Percentiles rank a stretch among this genome's conserved stretches.
These are phyloP conservation scores for Gavia stellata DNA, from an alignment of 2,113 vertebrate species.

Conservation along the genomic window DNA sequence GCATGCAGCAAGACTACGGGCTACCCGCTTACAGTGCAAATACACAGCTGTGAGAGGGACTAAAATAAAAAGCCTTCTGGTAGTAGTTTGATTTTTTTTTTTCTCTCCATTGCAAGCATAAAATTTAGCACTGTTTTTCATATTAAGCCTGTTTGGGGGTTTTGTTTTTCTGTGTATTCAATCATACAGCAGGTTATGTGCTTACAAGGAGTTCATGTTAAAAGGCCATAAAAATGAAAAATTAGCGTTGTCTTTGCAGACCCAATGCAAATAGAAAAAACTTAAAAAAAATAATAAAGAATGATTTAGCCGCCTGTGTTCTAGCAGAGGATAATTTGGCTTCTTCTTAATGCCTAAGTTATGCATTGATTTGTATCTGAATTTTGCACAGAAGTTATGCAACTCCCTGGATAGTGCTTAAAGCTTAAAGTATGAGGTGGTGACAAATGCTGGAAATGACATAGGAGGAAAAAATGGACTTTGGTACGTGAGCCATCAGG, in stretches of 20 bases:
- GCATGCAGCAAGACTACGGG: neutral
- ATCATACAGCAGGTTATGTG: constrained; percentile 1
- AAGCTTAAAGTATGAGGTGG: constrained; percentile 55
- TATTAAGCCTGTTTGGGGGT: constrained; percentile 12
- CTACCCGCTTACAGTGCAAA: neutral
- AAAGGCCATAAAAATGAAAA: constrained; percentile 59
- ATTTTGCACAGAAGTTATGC: constrained; percentile 63
- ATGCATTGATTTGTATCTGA: constrained; percentile 43
- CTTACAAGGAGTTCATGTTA: constrained; percentile 24
- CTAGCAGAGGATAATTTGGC: constrained; percentile 24
- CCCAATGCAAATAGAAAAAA: neutral
- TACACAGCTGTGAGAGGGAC: neutral
- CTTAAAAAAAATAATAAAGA: neutral
- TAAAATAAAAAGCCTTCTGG: neutral
- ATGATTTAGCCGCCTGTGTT: constrained; percentile 3
- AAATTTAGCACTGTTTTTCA: constrained; percentile 23
- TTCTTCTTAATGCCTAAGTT: neutral
- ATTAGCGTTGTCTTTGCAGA: neutral
- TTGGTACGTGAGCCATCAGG: constrained; percentile 31
- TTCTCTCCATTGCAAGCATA: neutral
- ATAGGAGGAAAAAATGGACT: constrained; percentile 47
- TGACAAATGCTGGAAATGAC: constrained; percentile 63
- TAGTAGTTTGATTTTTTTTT: neutral
- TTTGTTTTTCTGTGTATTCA: constrained; percentile 36
- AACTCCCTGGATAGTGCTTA: constrained; percentile 50